Conservation (phyloP, 1,140 invertebrate genomes). For the Littorina saxatilis region DNA sequence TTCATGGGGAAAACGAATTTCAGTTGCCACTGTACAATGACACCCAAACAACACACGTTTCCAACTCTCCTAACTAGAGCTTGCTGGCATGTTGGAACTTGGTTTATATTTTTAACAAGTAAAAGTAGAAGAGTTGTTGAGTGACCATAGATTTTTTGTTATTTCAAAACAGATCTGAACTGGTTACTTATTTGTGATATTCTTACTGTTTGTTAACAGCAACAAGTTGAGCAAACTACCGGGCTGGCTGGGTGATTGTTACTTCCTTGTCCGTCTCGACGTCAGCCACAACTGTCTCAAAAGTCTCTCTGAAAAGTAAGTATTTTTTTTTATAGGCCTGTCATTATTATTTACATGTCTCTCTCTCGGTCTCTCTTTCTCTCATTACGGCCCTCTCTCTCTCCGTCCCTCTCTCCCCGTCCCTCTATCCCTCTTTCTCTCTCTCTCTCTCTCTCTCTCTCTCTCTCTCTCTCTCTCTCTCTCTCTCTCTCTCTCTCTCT, state of each 20-base stretch:
- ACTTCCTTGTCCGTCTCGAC: conserved; percentile 70
- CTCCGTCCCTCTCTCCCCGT: background rate
- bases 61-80: too few species aligned
- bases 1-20: too few species aligned
- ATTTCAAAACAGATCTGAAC: too few species aligned
- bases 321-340: background rate
- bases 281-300: conserved; percentile 68
- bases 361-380: background rate
- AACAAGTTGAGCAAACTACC: conserved; percentile 68
- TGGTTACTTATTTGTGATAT: too few species aligned
- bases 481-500: background rate
- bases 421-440: background rate
- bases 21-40: too few species aligned
- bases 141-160: too few species aligned
- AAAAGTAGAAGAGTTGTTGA: too few species aligned
- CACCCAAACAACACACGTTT: too few species aligned
- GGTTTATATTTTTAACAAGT: too few species aligned
- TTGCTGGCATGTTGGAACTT: too few species aligned
- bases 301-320: conserved; percentile 70
- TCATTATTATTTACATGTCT: background rate
- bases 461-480: background rate
- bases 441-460: background rate
- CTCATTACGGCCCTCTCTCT: background rate
- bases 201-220: conserved; percentile 54
- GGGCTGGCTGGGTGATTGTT: conserved; percentile 72